Conservation (phyloP, 1,140 invertebrate species). For the Bombus picipes region DNA sequence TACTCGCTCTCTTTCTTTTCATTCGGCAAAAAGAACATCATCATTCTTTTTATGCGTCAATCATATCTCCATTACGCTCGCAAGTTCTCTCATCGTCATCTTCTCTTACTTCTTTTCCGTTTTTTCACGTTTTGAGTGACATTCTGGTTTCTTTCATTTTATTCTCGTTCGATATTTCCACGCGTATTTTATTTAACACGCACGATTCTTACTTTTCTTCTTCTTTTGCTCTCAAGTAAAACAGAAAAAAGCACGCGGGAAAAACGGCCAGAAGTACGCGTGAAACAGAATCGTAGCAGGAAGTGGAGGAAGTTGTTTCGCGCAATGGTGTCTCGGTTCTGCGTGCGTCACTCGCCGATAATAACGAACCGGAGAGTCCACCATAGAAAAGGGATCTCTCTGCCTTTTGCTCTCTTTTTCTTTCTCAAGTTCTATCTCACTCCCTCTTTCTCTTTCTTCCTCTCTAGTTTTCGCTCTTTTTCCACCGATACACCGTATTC, state of each 20-base stretch:
- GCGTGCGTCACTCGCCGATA: constrained; percentile 16
- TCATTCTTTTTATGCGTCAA: not conserved
- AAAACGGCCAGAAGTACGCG: constrained; percentile 50
- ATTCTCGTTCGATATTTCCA: constrained; percentile 31
- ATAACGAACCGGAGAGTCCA: constrained; percentile 13
- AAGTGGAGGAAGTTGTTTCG: constrained; percentile 45
- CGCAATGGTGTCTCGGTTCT: constrained; percentile 20
- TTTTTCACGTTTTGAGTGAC: not conserved
- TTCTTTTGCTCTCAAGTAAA: constrained; percentile 46
- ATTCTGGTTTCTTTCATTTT: constrained; percentile 9
- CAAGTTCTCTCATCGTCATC: not conserved
- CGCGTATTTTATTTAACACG: constrained; percentile 51
- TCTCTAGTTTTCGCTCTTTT: not conserved
- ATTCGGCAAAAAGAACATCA: constrained; percentile 1
- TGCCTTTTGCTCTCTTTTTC: too few relatives aligned
- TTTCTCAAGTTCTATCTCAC: not conserved
- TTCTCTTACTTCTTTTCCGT: constrained; percentile 17
- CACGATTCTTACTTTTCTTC: constrained; percentile 33
- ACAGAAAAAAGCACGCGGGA: constrained; percentile 64
- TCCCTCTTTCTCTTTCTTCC: not conserved
- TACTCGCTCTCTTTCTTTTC: not conserved
- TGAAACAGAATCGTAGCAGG: constrained; percentile 48
- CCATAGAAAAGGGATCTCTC: constrained; percentile 16
- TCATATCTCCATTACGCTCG: not conserved
- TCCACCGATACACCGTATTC: not conserved